Percentiles rank a stretch among this genome's conserved stretches.
Evolutionary conservation across 2,888 invertebrate genomes (phyloP).

Genomic region (Furcula furcula): DNA sequence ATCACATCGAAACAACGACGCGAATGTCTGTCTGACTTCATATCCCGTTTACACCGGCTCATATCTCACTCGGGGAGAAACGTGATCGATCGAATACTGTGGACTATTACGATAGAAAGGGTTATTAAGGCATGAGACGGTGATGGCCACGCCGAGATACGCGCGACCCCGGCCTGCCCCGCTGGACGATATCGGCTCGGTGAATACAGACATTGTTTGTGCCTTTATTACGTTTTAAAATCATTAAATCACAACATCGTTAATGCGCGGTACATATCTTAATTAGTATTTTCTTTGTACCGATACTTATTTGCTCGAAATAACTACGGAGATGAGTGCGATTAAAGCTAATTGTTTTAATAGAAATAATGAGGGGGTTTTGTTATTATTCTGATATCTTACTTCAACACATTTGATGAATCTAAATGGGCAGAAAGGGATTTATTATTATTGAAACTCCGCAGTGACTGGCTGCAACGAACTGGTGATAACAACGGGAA

Average conservation of each 20-base stretch:
- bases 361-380: neutral
- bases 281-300: slow-evolving; percentile 6
- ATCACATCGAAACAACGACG: no score
- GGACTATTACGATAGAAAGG: slow-evolving; percentile 24
- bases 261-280: slow-evolving; percentile 7
- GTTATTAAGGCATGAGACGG: slow-evolving; percentile 22
- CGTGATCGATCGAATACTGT: neutral
- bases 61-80: neutral
- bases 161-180: slow-evolving; percentile 47
- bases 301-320: neutral
- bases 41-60: neutral
- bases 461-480: neutral
- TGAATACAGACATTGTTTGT: slow-evolving; percentile 29
- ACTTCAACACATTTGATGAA: no score
- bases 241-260: slow-evolving; percentile 21
- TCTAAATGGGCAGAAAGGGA: neutral
- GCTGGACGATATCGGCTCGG: slow-evolving; percentile 34
- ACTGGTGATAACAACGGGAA: neutral
- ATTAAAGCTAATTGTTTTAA: neutral
- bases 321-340: neutral
- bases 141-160: slow-evolving; percentile 34
- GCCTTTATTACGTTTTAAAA: slow-evolving; percentile 29
- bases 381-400: neutral
- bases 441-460: neutral
- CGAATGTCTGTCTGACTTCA: no score